Evolutionary conservation across 2,888 invertebrate species (phyloP).

Genomic region (Incurvaria masculella): DNA sequence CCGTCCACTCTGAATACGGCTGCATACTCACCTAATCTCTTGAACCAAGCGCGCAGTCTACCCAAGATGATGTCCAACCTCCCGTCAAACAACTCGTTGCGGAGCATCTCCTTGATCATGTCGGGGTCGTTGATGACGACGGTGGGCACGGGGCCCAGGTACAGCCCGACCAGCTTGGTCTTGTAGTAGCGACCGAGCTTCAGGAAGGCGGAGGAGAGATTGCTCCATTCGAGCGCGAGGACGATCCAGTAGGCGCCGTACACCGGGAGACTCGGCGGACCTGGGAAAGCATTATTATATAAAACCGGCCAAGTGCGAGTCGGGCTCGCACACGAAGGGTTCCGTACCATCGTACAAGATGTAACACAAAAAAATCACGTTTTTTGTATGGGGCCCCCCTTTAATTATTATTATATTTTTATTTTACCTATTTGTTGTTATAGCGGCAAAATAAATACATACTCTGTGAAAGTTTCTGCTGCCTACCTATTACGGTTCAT

Average conservation of each 20-base stretch:
- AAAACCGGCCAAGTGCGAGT: no score
- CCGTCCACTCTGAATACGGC: no score
- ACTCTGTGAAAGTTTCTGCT: no score
- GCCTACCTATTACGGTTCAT: no score
- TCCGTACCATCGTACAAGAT: no score
- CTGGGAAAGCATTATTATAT: constrained; percentile 27
- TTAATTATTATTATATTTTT: no score
- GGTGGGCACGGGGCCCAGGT: constrained; percentile 45
- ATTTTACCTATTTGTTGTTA: no score
- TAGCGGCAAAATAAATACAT: no score
- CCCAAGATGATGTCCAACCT: constrained; percentile 47
- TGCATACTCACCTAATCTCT: constrained; percentile 41
- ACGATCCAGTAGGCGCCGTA: constrained; percentile 62
- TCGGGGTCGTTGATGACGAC: constrained; percentile 53
- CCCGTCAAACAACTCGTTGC: constrained; percentile 61
- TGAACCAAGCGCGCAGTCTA: constrained; percentile 52
- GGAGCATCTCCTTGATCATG: constrained; percentile 55
- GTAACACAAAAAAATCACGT: no score
- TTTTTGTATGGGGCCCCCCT: no score
- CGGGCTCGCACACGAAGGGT: no score
- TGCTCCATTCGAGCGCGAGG: constrained; percentile 46
- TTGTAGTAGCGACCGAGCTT: constrained; percentile 55
- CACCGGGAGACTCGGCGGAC: constrained; percentile 59
- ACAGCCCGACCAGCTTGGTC: constrained; percentile 57
- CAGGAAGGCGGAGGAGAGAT: constrained; percentile 46